A percentile compares a stretch with the other conserved stretches of the same genome.
Conservation (phyloP, 2,797 vertebrate genomes). For the Huso huso region DNA sequence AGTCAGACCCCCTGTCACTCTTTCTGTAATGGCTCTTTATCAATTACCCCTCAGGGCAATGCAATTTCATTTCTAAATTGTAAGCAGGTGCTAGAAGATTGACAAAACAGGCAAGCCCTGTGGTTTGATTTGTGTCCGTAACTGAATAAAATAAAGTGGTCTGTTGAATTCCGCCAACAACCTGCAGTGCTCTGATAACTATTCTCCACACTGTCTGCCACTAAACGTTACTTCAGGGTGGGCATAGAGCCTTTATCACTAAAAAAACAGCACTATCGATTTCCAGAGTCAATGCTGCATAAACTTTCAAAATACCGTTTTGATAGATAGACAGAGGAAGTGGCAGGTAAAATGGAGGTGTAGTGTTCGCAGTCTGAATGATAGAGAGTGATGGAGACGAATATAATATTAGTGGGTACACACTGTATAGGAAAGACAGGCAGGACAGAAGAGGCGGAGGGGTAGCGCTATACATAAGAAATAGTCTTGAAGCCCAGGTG, state of each 20-base stretch:
- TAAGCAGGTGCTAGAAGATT: conserved; percentile 1
- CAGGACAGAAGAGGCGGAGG: too few relatives aligned
- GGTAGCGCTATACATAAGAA: too few relatives aligned
- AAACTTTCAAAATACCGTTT: conserved; percentile 21
- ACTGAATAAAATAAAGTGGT: conserved; percentile 32
- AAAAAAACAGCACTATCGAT: conserved; percentile 26
- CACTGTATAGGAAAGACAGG: too few relatives aligned
- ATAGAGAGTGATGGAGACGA: too few relatives aligned
- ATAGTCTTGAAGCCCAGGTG: too few relatives aligned
- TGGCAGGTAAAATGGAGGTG: too few relatives aligned
- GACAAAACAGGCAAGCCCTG: conserved; percentile 9
- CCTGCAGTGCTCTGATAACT: conserved; percentile 43
- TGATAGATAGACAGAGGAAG: too few relatives aligned
- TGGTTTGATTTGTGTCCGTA: conserved; percentile 23
- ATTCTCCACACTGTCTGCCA: conserved; percentile 12
- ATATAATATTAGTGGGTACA: too few relatives aligned
- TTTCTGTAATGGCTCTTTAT: too few relatives aligned
- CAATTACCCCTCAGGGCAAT: background rate
- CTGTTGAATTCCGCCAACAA: conserved; percentile 23
- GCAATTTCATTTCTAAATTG: conserved; percentile 35
- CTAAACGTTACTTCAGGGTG: conserved; percentile 29
- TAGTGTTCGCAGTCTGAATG: too few relatives aligned
- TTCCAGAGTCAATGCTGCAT: conserved; percentile 39
- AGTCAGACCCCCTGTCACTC: too few relatives aligned
- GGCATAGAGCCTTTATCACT: conserved; percentile 23